Conservation (phyloP, 2,113 vertebrate genomes). For the Chaetops frenatus region DNA sequence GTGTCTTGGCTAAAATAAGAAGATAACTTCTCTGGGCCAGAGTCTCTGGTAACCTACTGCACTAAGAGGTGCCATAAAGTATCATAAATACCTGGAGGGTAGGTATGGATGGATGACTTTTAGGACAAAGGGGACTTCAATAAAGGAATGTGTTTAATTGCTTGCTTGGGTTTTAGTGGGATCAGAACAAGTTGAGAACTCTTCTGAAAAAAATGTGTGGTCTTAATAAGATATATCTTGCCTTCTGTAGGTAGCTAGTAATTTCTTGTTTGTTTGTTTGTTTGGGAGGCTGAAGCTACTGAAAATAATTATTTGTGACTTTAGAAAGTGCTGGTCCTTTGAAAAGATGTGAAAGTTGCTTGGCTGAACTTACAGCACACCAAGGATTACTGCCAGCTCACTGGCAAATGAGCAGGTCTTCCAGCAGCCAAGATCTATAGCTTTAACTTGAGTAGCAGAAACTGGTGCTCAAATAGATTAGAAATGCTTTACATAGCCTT, state of each 20-base stretch:
- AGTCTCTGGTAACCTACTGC: neutral
- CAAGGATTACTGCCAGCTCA: neutral
- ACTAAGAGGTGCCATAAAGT: neutral
- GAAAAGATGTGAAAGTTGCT: neutral
- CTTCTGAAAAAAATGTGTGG: neutral
- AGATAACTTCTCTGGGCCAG: neutral
- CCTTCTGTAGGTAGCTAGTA: neutral
- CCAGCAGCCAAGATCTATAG: neutral
- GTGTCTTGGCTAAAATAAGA: neutral
- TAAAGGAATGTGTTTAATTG: neutral
- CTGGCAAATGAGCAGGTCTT: neutral
- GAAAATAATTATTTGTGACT: neutral
- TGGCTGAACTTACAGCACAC: neutral
- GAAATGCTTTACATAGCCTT: neutral
- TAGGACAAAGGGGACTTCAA: neutral
- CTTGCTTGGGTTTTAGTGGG: neutral
- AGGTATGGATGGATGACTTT: neutral
- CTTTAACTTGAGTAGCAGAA: neutral
- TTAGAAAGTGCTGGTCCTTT: neutral
- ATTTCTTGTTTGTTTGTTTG: neutral
- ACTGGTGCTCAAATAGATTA: neutral
- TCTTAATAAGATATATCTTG: neutral
- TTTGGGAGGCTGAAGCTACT: neutral
- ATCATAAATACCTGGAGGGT: neutral
- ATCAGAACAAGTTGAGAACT: neutral